phyloP scores from a whole-genome alignment of 2,888 invertebrate genomes.

The Ganaspis brasiliensis region DNA sequence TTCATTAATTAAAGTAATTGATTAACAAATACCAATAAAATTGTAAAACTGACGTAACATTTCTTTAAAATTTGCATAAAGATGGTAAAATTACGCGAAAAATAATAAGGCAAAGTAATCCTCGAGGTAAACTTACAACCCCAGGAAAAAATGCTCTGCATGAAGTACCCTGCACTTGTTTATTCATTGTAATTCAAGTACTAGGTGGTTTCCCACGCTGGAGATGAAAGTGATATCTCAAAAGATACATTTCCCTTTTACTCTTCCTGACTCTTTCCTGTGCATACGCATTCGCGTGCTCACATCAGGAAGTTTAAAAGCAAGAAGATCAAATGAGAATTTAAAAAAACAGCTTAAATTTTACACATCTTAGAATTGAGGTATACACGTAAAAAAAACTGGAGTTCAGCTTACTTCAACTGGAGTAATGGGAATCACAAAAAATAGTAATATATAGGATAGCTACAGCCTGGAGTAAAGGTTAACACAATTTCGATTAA shows the following conservation, averaged over 20 bases:
- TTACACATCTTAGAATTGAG: neutral
- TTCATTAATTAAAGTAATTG: no score
- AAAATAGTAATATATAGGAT: no score
- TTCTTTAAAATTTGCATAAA: no score
- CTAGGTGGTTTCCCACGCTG: constrained; percentile 60
- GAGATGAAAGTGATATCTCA: constrained; percentile 59
- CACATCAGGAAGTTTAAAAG: constrained; percentile 9
- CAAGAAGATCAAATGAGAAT: constrained; percentile 2
- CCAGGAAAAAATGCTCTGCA: constrained; percentile 8
- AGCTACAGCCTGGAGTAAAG: no score
- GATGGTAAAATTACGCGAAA: neutral
- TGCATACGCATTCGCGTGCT: constrained; percentile 1
- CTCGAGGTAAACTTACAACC: constrained; percentile 13
- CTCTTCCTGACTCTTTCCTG: neutral
- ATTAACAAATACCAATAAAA: no score
- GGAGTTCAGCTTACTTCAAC: no score
- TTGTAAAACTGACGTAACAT: neutral
- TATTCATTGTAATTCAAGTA: constrained; percentile 59
- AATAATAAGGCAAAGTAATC: neutral
- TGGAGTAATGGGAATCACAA: no score
- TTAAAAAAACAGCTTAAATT: constrained; percentile 1
- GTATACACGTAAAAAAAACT: neutral
- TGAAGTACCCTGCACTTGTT: constrained; percentile 38
- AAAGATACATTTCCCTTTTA: constrained; percentile 41
- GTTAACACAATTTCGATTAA: no score